Evolutionary conservation across 2,797 vertebrate genomes (phyloP).

Genomic region (Leptatherina wallacei): DNA sequence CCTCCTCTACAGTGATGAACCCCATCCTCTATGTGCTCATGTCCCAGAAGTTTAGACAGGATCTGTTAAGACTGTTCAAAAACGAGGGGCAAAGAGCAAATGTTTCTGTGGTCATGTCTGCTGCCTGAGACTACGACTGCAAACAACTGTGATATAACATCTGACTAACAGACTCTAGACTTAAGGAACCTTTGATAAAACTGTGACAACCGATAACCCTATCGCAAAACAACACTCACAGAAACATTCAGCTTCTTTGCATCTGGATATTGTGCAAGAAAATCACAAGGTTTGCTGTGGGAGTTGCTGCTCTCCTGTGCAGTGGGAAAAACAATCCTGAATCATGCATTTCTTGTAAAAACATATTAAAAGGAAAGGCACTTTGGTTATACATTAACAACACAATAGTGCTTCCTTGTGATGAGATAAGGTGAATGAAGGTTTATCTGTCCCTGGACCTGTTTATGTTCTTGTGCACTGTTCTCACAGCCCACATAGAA

Average conservation of each 20-base stretch:
- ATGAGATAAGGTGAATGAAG: slow-evolving; percentile 48
- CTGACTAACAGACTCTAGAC: background rate
- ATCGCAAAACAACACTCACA: background rate
- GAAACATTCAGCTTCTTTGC: slow-evolving; percentile 2
- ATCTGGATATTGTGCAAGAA: slow-evolving; percentile 26
- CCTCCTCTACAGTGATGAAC: slow-evolving; percentile 82
- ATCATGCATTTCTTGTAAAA: slow-evolving; percentile 56
- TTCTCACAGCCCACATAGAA: slow-evolving; percentile 28
- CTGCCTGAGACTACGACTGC: slow-evolving; percentile 29
- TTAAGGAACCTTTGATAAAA: background rate
- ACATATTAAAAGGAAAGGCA: slow-evolving; percentile 50
- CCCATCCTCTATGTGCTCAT: slow-evolving; percentile 85
- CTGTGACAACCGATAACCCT: background rate
- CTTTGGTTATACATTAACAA: slow-evolving; percentile 65
- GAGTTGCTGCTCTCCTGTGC: slow-evolving; percentile 23
- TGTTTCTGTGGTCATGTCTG: slow-evolving; percentile 32
- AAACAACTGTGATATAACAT: background rate
- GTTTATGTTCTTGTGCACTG: slow-evolving; percentile 19
- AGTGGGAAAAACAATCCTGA: slow-evolving; percentile 33
- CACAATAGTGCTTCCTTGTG: slow-evolving; percentile 49
- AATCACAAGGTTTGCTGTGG: slow-evolving; percentile 27
- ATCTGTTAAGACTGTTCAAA: slow-evolving; percentile 70
- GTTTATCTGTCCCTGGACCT: slow-evolving; percentile 29
- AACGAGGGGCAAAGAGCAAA: slow-evolving; percentile 3
- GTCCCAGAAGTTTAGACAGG: slow-evolving; percentile 84